A percentile compares a stretch with the other conserved stretches of the same genome.
Evolutionary conservation across 2,113 vertebrate genomes (phyloP).

Genomic region (Herpetotheres cachinnans): DNA sequence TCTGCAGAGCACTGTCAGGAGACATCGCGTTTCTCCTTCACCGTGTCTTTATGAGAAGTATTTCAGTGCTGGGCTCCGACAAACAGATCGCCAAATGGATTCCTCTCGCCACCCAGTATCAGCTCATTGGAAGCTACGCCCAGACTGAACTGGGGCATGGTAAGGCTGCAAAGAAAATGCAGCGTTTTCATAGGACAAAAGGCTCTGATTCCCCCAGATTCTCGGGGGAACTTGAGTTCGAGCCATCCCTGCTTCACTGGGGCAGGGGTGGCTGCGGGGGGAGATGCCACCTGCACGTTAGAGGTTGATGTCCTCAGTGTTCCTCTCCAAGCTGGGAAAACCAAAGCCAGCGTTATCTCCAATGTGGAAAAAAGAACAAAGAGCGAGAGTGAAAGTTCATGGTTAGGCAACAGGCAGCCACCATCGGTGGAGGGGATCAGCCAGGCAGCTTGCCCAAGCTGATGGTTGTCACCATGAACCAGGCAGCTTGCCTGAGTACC

Average conservation of each 20-base stretch:
- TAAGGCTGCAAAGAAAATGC: conserved; percentile 27
- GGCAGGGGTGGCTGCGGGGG: fast-evolving
- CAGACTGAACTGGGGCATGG: conserved; percentile 82
- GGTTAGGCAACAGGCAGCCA: not conserved
- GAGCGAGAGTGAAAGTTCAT: not conserved
- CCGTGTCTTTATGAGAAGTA: conserved; percentile 38
- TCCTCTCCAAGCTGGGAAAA: not conserved
- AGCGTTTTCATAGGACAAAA: not conserved
- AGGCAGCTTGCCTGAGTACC: not conserved
- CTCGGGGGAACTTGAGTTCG: not conserved
- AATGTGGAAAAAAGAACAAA: not conserved
- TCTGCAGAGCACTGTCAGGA: conserved; percentile 58
- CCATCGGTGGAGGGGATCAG: not conserved
- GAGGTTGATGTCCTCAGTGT: not conserved
- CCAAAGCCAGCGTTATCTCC: too few species aligned
- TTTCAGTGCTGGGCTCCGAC: conserved; percentile 71
- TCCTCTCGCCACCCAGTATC: conserved; percentile 37
- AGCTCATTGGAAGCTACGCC: conserved; percentile 68
- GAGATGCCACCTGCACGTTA: not conserved
- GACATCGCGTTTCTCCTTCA: conserved; percentile 39
- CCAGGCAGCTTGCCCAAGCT: not conserved
- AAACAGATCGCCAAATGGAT: conserved; percentile 76
- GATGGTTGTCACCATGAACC: not conserved
- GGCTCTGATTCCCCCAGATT: not conserved
- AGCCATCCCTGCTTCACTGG: not conserved